Evolutionary conservation across 1,140 invertebrate species (phyloP), one percentile per base, ranked within the genome.

Genomic region (Ceratoteleas bidentatus): DNA sequence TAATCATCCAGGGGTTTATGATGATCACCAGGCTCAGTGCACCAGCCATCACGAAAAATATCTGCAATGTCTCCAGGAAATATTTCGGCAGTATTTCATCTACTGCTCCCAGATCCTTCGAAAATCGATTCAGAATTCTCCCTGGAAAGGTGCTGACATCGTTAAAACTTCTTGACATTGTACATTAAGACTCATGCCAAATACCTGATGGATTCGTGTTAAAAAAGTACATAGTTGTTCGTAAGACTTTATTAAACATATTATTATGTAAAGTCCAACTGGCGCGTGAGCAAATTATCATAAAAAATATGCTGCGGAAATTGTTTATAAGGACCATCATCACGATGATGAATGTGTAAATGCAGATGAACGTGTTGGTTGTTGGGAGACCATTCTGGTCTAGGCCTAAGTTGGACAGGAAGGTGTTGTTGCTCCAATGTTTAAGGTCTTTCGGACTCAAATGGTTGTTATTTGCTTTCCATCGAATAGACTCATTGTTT

Each of bases 151-250:
- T 34, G 0, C 15, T 2, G 11, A n/a, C 2, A 49, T n/a, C 13
- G 1, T 14, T n/a, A 49, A 49, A 13, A 13, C 0, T 43, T 49
- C 9, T 49, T 13, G n/a, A 49, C 13, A 0, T 49, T n/a, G n/a
- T 43, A n/a, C 8, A 2, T 49, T 6, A 49, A n/a, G n/a, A n/a
- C n/a, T n/a, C n/a, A 49, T 49, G 11, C 6, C 38, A 40, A 3
- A 5, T 49, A 49, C 45, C 45, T 13, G 94, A 94, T 6, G 96
- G 95, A 90, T 96, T 98, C 0, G 92, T 93, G 83, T 98, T 95
- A 85, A 98, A 98, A 90, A 98, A 98, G 8, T 93, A 87, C 95
- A 98, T 97, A 0, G 94, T 94, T 0, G 96, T 93, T 80, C 94
- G 92, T 4, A 98, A 85, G 81, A 97, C 92, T 74, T 94, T 94